Percentiles rank a stretch among this genome's conserved stretches.
Evolutionary conservation across 2,888 invertebrate species (phyloP).

Genomic region (Drosophila dives): DNA sequence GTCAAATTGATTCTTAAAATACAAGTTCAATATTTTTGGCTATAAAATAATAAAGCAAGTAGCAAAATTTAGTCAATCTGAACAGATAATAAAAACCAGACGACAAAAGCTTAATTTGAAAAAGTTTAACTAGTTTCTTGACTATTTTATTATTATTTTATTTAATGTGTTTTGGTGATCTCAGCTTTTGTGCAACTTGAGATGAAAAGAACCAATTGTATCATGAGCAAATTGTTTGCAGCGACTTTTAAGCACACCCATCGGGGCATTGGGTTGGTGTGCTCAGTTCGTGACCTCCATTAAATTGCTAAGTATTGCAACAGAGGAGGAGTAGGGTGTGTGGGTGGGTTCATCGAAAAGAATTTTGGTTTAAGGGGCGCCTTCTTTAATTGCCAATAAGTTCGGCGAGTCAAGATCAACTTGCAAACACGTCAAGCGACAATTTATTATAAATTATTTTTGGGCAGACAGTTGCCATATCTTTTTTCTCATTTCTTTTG

Average conservation of each 20-base stretch:
- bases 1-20: not conserved
- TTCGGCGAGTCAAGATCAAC: slow-evolving; percentile 54
- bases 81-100: not conserved
- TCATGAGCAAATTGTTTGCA: slow-evolving; percentile 43
- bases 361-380: slow-evolving; percentile 12
- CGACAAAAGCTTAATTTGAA: not conserved
- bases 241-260: slow-evolving; percentile 50
- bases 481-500: slow-evolving; percentile 41
- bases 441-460: slow-evolving; percentile 71
- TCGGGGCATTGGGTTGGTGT: slow-evolving; percentile 25
- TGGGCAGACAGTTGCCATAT: slow-evolving; percentile 17
- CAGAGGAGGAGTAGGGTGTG: not conserved
- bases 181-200: slow-evolving; percentile 20
- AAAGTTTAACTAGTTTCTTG: not conserved
- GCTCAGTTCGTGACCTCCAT: slow-evolving; percentile 56
- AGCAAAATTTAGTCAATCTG: not conserved
- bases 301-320: slow-evolving; percentile 37
- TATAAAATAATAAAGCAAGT: not conserved
- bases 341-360: slow-evolving; percentile 4
- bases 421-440: slow-evolving; percentile 69
- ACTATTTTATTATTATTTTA: too few species aligned
- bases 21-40: not conserved
- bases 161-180: slow-evolving; percentile 20
- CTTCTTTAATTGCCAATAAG: slow-evolving; percentile 67
- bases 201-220: slow-evolving; percentile 44